A percentile compares a stretch with the other conserved stretches of the same genome.
Evolutionary conservation across 2,113 vertebrate species (phyloP).

Genomic region (Mobula birostris): DNA sequence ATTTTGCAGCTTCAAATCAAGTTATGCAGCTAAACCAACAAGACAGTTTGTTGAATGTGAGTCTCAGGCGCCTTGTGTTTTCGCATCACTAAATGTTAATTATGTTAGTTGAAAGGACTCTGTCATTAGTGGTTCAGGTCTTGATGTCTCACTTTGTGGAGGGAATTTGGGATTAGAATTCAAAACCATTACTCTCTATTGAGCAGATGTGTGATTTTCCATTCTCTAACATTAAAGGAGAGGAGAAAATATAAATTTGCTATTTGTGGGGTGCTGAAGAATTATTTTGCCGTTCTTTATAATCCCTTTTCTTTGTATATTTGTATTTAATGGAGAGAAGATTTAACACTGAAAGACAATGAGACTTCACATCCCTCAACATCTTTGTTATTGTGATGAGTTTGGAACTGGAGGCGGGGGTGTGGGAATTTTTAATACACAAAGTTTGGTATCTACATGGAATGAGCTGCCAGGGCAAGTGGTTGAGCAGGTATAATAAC

Average conservation of each 20-base stretch:
- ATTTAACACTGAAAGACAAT: background rate
- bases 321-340: background rate
- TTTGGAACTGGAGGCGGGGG: background rate
- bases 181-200: background rate
- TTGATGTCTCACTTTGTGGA: constrained; percentile 9
- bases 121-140: constrained; percentile 21
- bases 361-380: too few species aligned
- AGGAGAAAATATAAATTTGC: background rate
- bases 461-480: too few species aligned
- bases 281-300: background rate
- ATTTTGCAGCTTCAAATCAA: background rate
- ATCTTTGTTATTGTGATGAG: too few species aligned
- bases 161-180: constrained; percentile 22
- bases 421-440: too few species aligned
- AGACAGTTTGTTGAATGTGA: background rate
- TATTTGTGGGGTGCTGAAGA: background rate
- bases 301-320: background rate
- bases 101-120: background rate
- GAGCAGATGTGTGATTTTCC: background rate
- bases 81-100: constrained; percentile 11
- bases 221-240: background rate
- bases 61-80: background rate
- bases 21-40: background rate
- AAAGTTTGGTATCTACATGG: too few species aligned
- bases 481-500: too few species aligned